These are phyloP conservation scores for Parnassius smintheus DNA, from an alignment of 2,888 invertebrate species.

Conservation along the genomic window DNA sequence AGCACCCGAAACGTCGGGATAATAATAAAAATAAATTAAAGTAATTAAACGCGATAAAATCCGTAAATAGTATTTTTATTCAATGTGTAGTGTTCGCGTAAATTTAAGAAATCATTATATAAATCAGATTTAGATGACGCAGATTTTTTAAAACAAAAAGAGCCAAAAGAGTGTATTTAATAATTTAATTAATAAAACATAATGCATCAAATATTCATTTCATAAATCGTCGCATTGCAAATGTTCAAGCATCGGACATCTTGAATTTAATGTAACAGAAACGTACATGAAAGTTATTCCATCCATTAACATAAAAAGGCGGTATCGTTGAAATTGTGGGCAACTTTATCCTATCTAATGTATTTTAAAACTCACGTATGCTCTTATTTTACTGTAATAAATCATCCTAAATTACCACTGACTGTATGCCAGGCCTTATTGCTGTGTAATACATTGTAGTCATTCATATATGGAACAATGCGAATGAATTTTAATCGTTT, in stretches of 20 bases:
- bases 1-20: too few relatives aligned
- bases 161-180: too few relatives aligned
- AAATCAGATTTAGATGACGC: too few relatives aligned
- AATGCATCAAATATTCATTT: too few relatives aligned
- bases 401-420: constrained; percentile 14
- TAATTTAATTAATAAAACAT: too few relatives aligned
- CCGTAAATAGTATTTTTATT: too few relatives aligned
- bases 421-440: constrained; percentile 17
- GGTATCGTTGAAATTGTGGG: constrained; percentile 2
- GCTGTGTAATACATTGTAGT: constrained; percentile 20
- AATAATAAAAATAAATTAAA: too few relatives aligned
- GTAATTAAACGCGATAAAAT: too few relatives aligned
- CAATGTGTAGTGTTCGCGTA: too few relatives aligned
- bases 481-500: constrained; percentile 25
- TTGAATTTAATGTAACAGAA: not conserved
- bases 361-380: constrained; percentile 12
- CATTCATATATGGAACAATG: constrained; percentile 24
- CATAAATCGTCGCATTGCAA: too few relatives aligned
- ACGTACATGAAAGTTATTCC: not conserved
- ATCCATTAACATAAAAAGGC: not conserved
- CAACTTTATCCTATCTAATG: constrained; percentile 5
- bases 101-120: too few relatives aligned
- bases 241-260: not conserved
- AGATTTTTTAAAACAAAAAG: too few relatives aligned
- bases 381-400: constrained; percentile 9